Evolutionary conservation across 2,797 vertebrate species (phyloP).

Genomic region (Tachyglossus aculeatus): DNA sequence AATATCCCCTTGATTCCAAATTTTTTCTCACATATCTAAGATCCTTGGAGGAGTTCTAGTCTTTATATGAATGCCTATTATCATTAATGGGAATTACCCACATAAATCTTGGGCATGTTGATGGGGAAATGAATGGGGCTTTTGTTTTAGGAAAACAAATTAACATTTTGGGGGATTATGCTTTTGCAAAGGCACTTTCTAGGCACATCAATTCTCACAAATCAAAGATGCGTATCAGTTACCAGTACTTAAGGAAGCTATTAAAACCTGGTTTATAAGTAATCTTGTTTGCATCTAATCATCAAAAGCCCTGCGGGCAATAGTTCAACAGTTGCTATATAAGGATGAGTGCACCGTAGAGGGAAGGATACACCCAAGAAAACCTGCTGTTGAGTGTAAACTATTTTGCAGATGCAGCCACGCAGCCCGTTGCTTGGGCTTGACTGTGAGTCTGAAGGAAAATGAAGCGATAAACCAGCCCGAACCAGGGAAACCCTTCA

Average conservation of each 20-base stretch:
- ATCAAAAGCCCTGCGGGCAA: too few species aligned
- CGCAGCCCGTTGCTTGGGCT: too few species aligned
- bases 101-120: background rate
- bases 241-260: background rate
- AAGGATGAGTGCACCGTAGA: too few species aligned
- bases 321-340: too few species aligned
- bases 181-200: background rate
- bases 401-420: too few species aligned
- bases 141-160: background rate
- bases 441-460: too few species aligned
- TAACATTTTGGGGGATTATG: background rate
- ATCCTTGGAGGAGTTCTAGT: background rate
- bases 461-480: too few species aligned
- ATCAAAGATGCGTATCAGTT: background rate
- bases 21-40: background rate
- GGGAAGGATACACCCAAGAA: too few species aligned
- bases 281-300: background rate
- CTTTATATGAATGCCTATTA: background rate
- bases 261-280: background rate
- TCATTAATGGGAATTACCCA: background rate
- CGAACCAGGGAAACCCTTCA: too few species aligned
- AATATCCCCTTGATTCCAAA: background rate
- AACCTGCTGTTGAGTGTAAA: too few species aligned
- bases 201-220: background rate
- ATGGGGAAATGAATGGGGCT: background rate